Evolutionary conservation across 2,797 vertebrate genomes (phyloP), one percentile per base, ranked within the genome.

Genomic region (Parambassis ranga): DNA sequence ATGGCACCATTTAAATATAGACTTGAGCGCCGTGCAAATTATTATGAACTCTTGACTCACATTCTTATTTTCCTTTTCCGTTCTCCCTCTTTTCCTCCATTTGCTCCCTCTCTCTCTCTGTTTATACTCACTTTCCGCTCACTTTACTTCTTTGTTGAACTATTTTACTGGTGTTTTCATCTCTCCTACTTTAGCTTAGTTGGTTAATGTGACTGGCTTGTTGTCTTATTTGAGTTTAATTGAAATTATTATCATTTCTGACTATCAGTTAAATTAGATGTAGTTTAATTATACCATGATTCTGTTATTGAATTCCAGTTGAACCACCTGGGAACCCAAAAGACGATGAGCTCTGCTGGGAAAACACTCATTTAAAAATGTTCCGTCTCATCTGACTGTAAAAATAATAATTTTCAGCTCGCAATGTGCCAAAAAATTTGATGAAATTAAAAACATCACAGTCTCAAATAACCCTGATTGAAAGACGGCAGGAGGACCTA

Each of bases 191-290:
- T 38, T 7, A 6, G 32, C 46, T 62, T n/a, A 23, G 58, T 51
- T 30, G 31, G 51, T 37, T 70, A 50, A 66, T 65, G 52, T 72
- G 20, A 8, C 32, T n/a, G 9, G 18, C 38, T 58, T 41, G 0
- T 47, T 37, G 31, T 33, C 58, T 68, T 58, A 59, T 62, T 71
- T 64, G 66, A 74, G 72, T 77, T 75, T 44, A 77, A 85, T 85
- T 82, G 67, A 79, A 66, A 77, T 75, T 82, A 65, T 83, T 85
- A 84, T 77, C 37, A 53, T 79, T 81, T 87, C 65, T 75, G 68
- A 79, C 80, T 44, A 53, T 71, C 68, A 78, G 81, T 84, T 79
- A 80, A 83, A 83, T 89, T 87, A 84, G 75, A 82, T 82, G 75
- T 74, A 82, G 74, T 61, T 87, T 85, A 87, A 87, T 88, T 89